Evolutionary conservation across 2,888 invertebrate species (phyloP).

Genomic region (Choreutis nemorana): DNA sequence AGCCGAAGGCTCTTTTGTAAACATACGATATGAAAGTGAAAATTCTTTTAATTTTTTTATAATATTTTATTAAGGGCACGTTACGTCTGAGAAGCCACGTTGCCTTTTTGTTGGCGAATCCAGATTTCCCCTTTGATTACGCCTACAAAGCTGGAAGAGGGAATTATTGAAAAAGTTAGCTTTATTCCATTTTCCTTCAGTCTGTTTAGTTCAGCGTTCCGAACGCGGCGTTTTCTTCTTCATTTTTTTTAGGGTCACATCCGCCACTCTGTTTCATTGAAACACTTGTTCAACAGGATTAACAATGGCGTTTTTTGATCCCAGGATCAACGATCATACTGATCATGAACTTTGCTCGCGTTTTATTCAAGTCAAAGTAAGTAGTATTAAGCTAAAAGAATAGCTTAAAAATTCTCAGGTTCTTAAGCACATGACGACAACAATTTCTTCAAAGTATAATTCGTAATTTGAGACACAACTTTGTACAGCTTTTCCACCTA

Average conservation of each 20-base stretch:
- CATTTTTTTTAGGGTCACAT: neutral
- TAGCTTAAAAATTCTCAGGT: no score
- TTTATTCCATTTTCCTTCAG: conserved; percentile 19
- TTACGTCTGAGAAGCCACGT: conserved; percentile 16
- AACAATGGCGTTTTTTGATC: conserved; percentile 6
- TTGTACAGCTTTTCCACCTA: no score
- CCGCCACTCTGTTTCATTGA: neutral
- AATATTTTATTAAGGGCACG: conserved; percentile 20
- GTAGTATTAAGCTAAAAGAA: no score
- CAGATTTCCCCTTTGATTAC: conserved; percentile 30
- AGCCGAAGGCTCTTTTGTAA: no score
- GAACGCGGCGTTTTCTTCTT: neutral
- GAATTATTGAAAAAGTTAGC: conserved; percentile 48
- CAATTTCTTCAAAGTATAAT: no score
- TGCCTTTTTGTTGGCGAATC: conserved; percentile 24
- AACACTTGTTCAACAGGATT: conserved; percentile 2
- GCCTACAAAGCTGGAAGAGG: conserved; percentile 30
- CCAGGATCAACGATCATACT: no score
- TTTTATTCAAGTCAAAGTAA: no score
- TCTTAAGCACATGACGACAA: no score
- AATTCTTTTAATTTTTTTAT: conserved; percentile 22
- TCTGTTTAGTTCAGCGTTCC: conserved; percentile 17
- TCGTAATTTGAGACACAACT: no score
- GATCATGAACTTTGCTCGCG: no score
- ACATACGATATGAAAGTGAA: no score